phyloP scores from a whole-genome alignment of 2,888 invertebrate genomes.

The Ametastegia equiseti region DNA sequence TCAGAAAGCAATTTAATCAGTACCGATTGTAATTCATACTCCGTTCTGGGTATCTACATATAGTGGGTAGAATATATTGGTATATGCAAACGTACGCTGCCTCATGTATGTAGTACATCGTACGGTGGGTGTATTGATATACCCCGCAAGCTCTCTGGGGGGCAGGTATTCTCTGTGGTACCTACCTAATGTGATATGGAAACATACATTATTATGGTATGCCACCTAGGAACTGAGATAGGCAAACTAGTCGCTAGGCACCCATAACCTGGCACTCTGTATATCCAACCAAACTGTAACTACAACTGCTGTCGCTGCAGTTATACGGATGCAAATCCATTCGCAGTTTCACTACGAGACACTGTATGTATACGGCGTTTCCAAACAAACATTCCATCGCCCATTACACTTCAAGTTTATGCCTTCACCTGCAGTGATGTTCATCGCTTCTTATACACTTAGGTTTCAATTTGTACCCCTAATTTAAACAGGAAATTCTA shows the following conservation, averaged over 20 bases:
- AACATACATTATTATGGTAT: slow-evolving; percentile 33
- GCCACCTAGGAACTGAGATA: slow-evolving; percentile 40
- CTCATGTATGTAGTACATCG: neutral
- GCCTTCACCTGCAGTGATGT: neutral
- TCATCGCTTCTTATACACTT: neutral
- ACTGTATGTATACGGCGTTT: neutral
- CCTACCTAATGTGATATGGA: slow-evolving; percentile 19
- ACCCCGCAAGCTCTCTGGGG: slow-evolving; percentile 14
- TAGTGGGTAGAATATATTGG: neutral
- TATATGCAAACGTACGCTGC: neutral
- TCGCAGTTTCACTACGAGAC: neutral
- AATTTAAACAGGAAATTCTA: no score
- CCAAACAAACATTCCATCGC: neutral
- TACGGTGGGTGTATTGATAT: no score
- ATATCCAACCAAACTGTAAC: slow-evolving; percentile 25
- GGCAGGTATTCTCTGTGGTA: slow-evolving; percentile 8
- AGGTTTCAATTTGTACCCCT: neutral
- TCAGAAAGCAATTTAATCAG: slow-evolving; percentile 36
- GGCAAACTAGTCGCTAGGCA: slow-evolving; percentile 37
- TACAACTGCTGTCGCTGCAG: slow-evolving; percentile 11
- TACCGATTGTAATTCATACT: neutral
- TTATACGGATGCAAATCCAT: slow-evolving; percentile 14
- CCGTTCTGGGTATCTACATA: neutral
- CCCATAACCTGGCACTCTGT: slow-evolving; percentile 22
- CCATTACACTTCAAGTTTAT: neutral